Conservation (phyloP, 2,797 vertebrate genomes). For the Phrynocephalus guinanensis region DNA sequence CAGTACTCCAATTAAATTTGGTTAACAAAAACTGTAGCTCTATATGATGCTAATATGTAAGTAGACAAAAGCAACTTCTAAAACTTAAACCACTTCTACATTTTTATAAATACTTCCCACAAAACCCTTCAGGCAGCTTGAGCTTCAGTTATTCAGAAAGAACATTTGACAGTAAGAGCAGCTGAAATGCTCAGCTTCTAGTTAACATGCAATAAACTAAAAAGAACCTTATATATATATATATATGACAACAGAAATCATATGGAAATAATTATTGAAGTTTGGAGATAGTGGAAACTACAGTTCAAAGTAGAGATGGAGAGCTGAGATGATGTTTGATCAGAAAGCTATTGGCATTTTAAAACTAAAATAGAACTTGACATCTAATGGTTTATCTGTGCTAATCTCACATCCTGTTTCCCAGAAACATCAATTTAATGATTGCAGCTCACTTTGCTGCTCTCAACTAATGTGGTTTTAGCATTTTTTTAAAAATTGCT, state of each 20-base stretch:
- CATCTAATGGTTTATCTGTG: not conserved
- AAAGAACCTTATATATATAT: not conserved
- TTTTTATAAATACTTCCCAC: not conserved
- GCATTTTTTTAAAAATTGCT: not conserved
- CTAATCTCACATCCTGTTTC: slow-evolving; percentile 26
- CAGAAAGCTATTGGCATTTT: not conserved
- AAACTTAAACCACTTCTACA: not conserved
- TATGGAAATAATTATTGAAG: not conserved
- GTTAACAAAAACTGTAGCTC: not conserved
- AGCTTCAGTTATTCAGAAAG: not conserved
- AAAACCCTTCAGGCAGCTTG: slow-evolving; percentile 11
- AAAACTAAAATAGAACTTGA: not conserved
- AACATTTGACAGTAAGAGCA: not conserved
- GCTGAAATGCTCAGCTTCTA: not conserved
- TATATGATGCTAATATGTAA: not conserved
- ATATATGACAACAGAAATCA: not conserved
- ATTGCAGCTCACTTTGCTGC: slow-evolving; percentile 17
- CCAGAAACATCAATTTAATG: slow-evolving; percentile 36
- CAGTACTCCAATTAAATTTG: not conserved
- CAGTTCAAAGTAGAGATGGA: not conserved
- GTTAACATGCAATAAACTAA: not conserved
- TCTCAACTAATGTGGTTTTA: not conserved
- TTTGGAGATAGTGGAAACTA: not conserved
- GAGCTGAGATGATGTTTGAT: not conserved
- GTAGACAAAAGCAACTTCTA: not conserved